phyloP scores from a whole-genome alignment of 2,797 vertebrate species.

The Tolypeutes matacus region DNA sequence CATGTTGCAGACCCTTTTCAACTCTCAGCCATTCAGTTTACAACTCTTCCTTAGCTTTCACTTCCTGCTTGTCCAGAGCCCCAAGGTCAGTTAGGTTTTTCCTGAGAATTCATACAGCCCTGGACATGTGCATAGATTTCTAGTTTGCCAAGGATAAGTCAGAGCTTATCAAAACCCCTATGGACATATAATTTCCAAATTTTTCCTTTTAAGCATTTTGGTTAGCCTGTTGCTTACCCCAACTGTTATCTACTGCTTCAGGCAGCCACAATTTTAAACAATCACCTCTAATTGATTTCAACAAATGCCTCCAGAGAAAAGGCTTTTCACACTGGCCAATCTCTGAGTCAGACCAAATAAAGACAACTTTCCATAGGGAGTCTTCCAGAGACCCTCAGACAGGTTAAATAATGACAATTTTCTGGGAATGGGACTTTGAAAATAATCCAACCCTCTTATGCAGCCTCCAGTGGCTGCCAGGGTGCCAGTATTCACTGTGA shows the following conservation, averaged over 20 bases:
- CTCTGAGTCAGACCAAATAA: neutral
- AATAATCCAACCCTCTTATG: neutral
- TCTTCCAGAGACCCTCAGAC: neutral
- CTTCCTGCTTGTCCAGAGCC: neutral
- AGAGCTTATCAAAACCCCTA: neutral
- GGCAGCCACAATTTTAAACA: neutral
- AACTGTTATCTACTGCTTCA: neutral
- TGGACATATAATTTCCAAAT: neutral
- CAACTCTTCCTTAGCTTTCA: neutral
- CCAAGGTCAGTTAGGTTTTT: neutral
- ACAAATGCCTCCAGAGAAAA: neutral
- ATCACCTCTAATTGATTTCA: neutral
- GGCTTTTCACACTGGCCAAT: neutral
- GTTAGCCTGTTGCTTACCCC: neutral
- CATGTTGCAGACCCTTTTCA: neutral
- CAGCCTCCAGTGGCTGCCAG: neutral
- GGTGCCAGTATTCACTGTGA: neutral
- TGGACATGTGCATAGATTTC: neutral
- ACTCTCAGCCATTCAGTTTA: neutral
- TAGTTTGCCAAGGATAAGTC: neutral
- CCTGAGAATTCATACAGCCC: neutral
- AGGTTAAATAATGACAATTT: neutral
- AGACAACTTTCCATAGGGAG: neutral
- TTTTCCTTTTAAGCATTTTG: neutral
- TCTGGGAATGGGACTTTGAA: neutral